These are phyloP conservation scores for Halyomorpha halys DNA, from an alignment of 1,140 invertebrate genomes.

Conservation along the genomic window DNA sequence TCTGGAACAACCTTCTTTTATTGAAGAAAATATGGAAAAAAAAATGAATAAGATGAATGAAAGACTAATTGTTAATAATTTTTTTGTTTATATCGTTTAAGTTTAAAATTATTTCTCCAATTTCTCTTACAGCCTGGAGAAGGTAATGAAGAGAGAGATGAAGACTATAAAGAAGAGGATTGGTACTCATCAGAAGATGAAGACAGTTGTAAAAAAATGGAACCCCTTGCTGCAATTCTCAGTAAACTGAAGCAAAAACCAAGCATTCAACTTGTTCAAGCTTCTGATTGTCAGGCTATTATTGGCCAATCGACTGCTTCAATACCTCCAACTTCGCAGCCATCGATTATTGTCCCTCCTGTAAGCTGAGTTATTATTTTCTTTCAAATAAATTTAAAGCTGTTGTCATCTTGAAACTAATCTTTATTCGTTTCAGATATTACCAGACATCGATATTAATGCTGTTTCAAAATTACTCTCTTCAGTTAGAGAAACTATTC, in stretches of 20 bases:
- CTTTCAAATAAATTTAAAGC: background rate
- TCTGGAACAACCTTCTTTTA: no score
- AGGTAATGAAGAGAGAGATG: constrained; percentile 39
- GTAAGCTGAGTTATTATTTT: background rate
- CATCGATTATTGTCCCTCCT: background rate
- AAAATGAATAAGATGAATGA: no score
- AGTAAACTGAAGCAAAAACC: constrained; percentile 15
- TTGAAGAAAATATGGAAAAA: no score
- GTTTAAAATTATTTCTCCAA: no score
- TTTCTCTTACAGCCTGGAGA: constrained; percentile 39
- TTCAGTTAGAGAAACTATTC: constrained; percentile 20
- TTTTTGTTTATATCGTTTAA: no score
- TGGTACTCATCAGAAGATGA: constrained; percentile 72
- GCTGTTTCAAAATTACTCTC: constrained; percentile 18
- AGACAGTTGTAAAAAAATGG: background rate
- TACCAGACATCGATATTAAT: constrained; percentile 20
- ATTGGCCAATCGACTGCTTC: background rate
- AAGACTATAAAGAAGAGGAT: constrained; percentile 45
- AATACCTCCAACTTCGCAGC: background rate
- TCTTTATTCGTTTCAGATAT: constrained; percentile 14
- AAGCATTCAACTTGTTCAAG: background rate
- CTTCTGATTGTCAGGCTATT: background rate
- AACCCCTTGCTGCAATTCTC: constrained; percentile 3
- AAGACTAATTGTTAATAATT: no score
- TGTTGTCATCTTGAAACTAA: background rate